Conservation (phyloP, 1,140 invertebrate genomes). For the Belonocnema kinseyi region DNA sequence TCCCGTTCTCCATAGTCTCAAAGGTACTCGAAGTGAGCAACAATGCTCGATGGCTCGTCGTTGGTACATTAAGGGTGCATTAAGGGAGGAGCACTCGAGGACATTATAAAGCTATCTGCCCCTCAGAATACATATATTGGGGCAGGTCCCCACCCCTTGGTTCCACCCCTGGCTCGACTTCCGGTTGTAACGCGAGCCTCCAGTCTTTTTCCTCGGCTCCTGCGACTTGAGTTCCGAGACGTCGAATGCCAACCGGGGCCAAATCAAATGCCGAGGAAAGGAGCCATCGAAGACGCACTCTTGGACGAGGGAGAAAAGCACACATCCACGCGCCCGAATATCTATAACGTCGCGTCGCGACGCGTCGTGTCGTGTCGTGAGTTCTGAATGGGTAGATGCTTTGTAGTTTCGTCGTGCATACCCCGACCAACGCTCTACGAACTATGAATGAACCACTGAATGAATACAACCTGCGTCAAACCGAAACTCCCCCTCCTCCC, state of each 20-base stretch:
- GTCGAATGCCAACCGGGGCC: not conserved
- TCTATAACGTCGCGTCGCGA: conserved; percentile 17
- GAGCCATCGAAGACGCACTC: conserved; percentile 37
- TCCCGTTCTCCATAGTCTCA: conserved; percentile 17
- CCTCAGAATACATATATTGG: conserved; percentile 42
- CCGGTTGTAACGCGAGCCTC: conserved; percentile 68
- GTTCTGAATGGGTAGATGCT: conserved; percentile 40
- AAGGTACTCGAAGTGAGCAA: conserved; percentile 57
- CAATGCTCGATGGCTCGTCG: conserved; percentile 51
- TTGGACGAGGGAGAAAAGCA: conserved; percentile 9
- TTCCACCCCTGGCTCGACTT: conserved; percentile 54
- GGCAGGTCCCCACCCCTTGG: conserved; percentile 53
- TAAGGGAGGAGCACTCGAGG: conserved; percentile 65
- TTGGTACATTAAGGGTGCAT: conserved; percentile 61
- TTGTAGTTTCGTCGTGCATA: conserved; percentile 39
- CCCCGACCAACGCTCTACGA: conserved; percentile 35
- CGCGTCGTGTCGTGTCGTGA: conserved; percentile 34
- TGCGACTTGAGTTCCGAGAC: conserved; percentile 8
- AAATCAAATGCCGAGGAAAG: conserved; percentile 4
- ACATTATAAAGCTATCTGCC: conserved; percentile 57
- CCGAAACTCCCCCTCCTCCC: conserved; percentile 37
- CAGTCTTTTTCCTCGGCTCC: conserved; percentile 15
- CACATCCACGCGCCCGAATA: conserved; percentile 33
- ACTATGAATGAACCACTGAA: conserved; percentile 59
- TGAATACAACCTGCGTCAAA: conserved; percentile 57